Conservation (phyloP, 2,797 vertebrate genomes). For the Amazona finschi region DNA sequence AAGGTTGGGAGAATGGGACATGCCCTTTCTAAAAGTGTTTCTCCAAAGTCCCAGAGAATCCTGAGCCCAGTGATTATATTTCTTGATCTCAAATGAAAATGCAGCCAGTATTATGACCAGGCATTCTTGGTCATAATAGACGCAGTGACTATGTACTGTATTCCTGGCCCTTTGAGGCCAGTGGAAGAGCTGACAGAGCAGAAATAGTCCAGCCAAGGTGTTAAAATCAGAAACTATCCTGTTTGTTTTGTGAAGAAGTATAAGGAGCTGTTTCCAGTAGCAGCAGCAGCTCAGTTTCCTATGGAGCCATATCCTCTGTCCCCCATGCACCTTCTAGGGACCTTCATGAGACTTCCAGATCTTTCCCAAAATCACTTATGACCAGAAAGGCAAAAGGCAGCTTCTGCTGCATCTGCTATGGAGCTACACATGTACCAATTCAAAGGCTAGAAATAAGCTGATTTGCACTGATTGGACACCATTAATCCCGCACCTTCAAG, state of each 20-base stretch:
- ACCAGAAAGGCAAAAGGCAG: background rate
- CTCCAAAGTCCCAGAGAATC: background rate
- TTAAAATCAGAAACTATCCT: background rate
- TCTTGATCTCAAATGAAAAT: background rate
- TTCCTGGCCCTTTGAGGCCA: background rate
- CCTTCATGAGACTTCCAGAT: background rate
- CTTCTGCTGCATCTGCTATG: background rate
- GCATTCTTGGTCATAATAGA: background rate
- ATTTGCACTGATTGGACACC: background rate
- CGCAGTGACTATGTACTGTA: background rate
- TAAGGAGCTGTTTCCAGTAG: background rate
- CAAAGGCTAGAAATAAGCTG: background rate
- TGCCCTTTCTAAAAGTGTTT: background rate
- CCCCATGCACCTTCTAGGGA: background rate
- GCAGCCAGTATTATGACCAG: background rate
- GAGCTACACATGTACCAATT: accelerated
- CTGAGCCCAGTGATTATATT: background rate
- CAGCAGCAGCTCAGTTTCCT: background rate
- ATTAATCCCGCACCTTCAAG: background rate
- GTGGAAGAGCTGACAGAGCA: background rate
- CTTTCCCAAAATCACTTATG: background rate
- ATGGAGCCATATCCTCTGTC: background rate
- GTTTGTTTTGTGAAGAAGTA: background rate
- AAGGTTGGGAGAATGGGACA: background rate
- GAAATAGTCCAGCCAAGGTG: background rate